Percentiles rank a stretch among this genome's conserved stretches.
Conservation (phyloP, 2,888 invertebrate genomes). For the Eristalis pertinax region DNA sequence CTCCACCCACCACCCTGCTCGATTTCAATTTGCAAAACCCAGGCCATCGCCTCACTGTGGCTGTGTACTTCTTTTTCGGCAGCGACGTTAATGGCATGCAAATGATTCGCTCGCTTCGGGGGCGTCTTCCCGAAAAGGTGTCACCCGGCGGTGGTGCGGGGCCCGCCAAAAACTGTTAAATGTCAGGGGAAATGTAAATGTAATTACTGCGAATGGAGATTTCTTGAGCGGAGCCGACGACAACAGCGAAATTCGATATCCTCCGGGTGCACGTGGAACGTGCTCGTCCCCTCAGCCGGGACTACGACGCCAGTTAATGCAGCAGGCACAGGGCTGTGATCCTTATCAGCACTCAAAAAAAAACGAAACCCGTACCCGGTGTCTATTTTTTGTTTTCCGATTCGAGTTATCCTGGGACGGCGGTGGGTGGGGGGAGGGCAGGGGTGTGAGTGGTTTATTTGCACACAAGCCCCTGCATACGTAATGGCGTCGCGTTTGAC, state of each 20-base stretch:
- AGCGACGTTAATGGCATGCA: constrained; percentile 40
- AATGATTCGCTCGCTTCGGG: constrained; percentile 21
- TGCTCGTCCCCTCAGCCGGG: not conserved
- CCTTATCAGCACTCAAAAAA: not conserved
- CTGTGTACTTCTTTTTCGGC: not conserved
- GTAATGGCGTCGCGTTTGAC: not conserved
- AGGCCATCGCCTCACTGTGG: not conserved
- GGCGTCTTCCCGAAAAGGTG: not conserved
- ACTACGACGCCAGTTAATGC: not conserved
- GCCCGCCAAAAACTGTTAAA: constrained; percentile 20
- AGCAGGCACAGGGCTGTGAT: not conserved
- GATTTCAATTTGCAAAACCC: constrained; percentile 32
- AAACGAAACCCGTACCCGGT: not conserved
- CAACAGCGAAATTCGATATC: constrained; percentile 22
- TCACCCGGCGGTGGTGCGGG: not conserved
- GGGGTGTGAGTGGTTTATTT: not conserved
- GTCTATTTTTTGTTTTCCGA: constrained; percentile 9
- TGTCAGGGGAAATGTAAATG: constrained; percentile 61
- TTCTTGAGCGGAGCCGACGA: not conserved
- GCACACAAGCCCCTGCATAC: constrained; percentile 18
- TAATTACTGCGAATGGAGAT: constrained; percentile 36
- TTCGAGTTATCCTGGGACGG: constrained; percentile 19
- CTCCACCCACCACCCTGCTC: not conserved
- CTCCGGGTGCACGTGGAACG: constrained; percentile 10
- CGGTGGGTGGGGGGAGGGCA: not conserved